phyloP scores from a whole-genome alignment of 2,797 vertebrate genomes.

The Sebastes cheni region DNA sequence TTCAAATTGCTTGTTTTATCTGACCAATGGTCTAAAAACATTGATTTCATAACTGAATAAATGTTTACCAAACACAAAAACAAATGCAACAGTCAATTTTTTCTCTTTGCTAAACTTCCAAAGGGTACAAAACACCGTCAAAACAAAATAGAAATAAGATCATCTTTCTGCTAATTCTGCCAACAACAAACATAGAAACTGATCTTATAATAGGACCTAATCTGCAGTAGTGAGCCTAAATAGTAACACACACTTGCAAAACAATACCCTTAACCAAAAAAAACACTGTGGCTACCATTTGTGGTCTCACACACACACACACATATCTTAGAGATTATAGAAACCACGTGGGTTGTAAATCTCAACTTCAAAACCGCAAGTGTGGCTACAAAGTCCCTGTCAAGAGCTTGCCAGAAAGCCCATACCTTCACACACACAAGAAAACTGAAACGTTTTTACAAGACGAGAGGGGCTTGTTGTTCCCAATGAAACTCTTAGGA shows the following conservation, averaged over 20 bases:
- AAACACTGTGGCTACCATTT: neutral
- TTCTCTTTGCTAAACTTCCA: neutral
- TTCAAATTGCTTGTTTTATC: neutral
- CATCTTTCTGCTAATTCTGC: neutral
- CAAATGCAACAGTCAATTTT: neutral
- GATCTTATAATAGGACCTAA: neutral
- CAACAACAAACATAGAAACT: neutral
- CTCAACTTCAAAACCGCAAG: slow-evolving; percentile 46
- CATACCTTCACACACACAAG: neutral
- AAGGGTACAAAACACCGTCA: neutral
- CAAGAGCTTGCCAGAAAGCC: slow-evolving; percentile 3
- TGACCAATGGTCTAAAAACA: neutral
- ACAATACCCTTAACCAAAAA: neutral
- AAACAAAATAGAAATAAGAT: neutral
- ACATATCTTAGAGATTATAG: slow-evolving; percentile 26
- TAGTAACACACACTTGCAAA: neutral
- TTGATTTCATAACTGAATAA: neutral
- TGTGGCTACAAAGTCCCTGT: slow-evolving; percentile 24
- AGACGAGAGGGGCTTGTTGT: neutral
- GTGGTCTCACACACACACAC: neutral
- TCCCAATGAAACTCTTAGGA: neutral
- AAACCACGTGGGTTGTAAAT: slow-evolving; percentile 57
- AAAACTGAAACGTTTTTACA: neutral
- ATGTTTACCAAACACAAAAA: neutral
- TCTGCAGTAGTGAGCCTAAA: neutral